phyloP scores from a whole-genome alignment of 2,113 vertebrate genomes.

The Etheostoma cragini region DNA sequence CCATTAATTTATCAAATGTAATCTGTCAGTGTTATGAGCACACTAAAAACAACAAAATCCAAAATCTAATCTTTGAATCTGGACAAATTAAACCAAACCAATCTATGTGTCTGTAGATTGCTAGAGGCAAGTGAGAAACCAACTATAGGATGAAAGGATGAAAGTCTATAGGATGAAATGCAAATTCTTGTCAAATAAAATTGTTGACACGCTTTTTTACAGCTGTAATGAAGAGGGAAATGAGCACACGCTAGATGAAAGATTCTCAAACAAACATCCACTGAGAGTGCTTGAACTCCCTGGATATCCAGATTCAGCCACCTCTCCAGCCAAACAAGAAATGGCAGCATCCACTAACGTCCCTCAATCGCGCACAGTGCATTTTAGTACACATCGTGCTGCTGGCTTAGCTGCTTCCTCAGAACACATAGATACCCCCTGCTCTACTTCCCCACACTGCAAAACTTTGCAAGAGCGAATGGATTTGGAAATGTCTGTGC shows the following conservation, averaged over 20 bases:
- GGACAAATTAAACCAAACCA: background rate
- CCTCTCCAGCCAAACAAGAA: conserved; percentile 41
- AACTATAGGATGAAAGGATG: background rate
- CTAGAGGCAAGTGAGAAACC: background rate
- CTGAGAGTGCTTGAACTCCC: conserved; percentile 21
- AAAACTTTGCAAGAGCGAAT: conserved; percentile 51
- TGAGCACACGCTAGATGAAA: conserved; percentile 10
- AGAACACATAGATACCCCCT: conserved; percentile 22
- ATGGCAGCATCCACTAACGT: background rate
- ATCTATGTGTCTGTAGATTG: too few relatives aligned
- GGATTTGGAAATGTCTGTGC: conserved; percentile 72
- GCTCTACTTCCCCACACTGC: conserved; percentile 28
- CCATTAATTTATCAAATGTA: background rate
- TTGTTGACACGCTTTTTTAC: conserved; percentile 7
- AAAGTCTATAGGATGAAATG: background rate
- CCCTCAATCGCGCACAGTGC: conserved; percentile 15
- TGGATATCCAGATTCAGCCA: background rate
- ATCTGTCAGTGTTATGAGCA: background rate
- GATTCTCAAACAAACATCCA: conserved; percentile 21
- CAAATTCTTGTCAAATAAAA: background rate
- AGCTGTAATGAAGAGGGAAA: conserved; percentile 47
- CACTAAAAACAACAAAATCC: background rate
- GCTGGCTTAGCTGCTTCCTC: conserved; percentile 1
- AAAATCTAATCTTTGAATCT: background rate
- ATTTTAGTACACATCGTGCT: conserved; percentile 14